Evolutionary conservation across 64 coral and sea anemone species (phyloP), one percentile per base, ranked within the genome.

Genomic region (Acropora yongei): DNA sequence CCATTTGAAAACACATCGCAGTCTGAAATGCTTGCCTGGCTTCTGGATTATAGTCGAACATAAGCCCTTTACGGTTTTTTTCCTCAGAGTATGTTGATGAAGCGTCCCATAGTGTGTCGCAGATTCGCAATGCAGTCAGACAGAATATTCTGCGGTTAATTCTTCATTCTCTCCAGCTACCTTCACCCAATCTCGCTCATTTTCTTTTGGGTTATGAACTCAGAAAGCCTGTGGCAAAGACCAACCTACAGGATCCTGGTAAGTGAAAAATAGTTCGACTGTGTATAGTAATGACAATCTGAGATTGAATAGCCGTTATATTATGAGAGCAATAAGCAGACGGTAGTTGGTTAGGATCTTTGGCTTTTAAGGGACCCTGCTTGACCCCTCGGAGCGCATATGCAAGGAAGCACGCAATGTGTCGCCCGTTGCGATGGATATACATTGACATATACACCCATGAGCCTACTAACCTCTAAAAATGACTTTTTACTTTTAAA

Each of bases 181-280:
- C 91, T n/a, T 78, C 91, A 0, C 97, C 94, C 6, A 98, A 94
- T 75, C 61, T 98, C 41, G 94, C 97, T 66, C 94, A 98, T 44
- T 96, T 96, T 46, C 83, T 98, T 4, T 86, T 98, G 84, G 97
- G 97, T 6, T 98, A 67, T 82, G 91, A 98, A 17, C 88, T 93
- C 4, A 84, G 94, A 68, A 96, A 94, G 84, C 94, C 94, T 87
- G 94, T 94, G 50, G 51, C 81, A 63, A 95, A 91, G 65, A 96
- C 94, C 4, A 98, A 90, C 71, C 88, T 98, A 5, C 97, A 98
- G 78, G 89, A 95, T 74, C 97, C 97, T 47, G 97, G 97, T 98
- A 92, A 49, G 67, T 87, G 4, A 40, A 13, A 14, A 8, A 63
- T 3, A 14, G 16, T 8, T 13, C 8, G 11, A 13, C 10, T 10